A percentile compares a stretch with the other conserved stretches of the same genome.
Evolutionary conservation across 2,113 vertebrate genomes (phyloP).

Genomic region (Candoia aspera): DNA sequence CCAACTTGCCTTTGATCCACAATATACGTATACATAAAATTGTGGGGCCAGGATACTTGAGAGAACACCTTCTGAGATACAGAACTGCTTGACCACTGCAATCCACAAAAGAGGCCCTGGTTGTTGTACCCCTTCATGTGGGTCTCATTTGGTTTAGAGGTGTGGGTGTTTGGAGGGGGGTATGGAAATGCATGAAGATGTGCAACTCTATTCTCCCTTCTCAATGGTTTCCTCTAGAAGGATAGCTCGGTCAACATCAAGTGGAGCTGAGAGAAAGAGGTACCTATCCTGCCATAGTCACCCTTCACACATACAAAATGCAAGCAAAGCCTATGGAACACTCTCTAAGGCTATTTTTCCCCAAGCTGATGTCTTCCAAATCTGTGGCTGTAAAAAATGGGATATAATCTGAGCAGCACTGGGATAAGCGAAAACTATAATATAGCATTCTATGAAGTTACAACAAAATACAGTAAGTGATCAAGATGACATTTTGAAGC

Average conservation of each 20-base stretch:
- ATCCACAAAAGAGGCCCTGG: neutral
- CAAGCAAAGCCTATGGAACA: neutral
- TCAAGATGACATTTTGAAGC: constrained; percentile 45
- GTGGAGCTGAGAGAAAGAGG: neutral
- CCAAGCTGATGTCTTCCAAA: neutral
- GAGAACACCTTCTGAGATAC: neutral
- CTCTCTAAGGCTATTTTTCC: neutral
- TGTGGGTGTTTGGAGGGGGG: no score
- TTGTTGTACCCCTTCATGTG: neutral
- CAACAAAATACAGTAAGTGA: neutral
- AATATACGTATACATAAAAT: neutral
- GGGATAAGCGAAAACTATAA: neutral
- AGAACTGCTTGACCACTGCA: neutral
- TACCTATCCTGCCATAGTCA: neutral
- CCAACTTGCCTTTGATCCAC: neutral
- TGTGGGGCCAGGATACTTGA: neutral
- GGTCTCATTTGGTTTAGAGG: neutral
- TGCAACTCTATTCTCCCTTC: neutral
- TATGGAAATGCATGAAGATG: neutral
- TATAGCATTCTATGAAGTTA: neutral
- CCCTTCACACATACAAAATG: neutral
- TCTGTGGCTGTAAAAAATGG: neutral
- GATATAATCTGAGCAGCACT: neutral
- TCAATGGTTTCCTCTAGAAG: neutral
- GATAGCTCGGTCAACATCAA: neutral